Conservation (phyloP, 1,140 invertebrate species). For the Bombus waltoni region DNA sequence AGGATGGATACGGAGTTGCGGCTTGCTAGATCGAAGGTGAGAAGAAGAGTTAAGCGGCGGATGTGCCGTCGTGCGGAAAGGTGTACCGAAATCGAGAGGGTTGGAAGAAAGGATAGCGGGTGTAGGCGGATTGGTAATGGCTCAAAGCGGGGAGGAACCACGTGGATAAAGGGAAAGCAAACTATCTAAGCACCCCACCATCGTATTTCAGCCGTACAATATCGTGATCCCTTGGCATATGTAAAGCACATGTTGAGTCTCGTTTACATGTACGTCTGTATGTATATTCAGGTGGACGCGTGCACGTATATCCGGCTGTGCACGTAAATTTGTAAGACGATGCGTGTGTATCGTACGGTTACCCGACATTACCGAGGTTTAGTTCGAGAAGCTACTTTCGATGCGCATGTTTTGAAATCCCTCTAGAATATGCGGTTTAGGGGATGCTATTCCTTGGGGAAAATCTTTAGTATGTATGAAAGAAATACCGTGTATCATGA, state of each 20-base stretch:
- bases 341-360: neutral
- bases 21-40: slow-evolving; percentile 2
- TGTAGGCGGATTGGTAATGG: neutral
- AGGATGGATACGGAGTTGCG: neutral
- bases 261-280: slow-evolving; percentile 40
- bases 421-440: neutral
- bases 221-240: slow-evolving; percentile 68
- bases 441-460: neutral
- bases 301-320: neutral
- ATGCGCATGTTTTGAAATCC: neutral
- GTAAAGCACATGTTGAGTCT: slow-evolving; percentile 52
- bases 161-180: slow-evolving; percentile 42
- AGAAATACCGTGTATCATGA: neutral
- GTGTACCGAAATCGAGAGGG: slow-evolving; percentile 22
- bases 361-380: neutral
- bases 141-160: neutral
- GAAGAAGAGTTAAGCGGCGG: slow-evolving; percentile 18
- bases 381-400: neutral
- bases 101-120: neutral
- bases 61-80: neutral
- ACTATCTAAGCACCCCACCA: slow-evolving; percentile 35
- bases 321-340: neutral
- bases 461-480: neutral
- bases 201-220: slow-evolving; percentile 64
- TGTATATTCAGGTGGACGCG: slow-evolving; percentile 1